Conservation (phyloP, 2,888 invertebrate genomes). For the Melanophora roralis region DNA sequence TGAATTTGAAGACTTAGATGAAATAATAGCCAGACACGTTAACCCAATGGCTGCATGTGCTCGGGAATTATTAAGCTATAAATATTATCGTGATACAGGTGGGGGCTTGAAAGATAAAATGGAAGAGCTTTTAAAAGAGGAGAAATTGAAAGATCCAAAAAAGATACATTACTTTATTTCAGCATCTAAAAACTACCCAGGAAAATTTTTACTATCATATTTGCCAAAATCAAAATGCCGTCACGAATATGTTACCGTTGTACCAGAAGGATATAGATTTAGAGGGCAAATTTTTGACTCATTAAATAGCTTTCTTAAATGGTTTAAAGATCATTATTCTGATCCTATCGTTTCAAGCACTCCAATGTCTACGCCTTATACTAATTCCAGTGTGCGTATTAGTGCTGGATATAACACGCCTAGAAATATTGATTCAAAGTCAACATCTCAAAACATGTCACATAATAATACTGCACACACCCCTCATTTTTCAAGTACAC, state of each 20-base stretch:
- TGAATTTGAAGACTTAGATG: conserved; percentile 99
- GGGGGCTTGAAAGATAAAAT: conserved; percentile 91
- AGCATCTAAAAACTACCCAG: conserved; percentile 90
- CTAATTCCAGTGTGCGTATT: conserved; percentile 66
- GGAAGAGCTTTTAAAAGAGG: conserved; percentile 91
- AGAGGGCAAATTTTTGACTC: conserved; percentile 92
- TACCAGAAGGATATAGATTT: conserved; percentile 95
- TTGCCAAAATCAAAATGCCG: conserved; percentile 89
- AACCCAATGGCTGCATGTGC: conserved; percentile 97
- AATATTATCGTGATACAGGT: conserved; percentile 89
- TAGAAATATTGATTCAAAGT: conserved; percentile 79
- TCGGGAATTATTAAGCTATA: conserved; percentile 92
- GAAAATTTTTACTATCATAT: conserved; percentile 96
- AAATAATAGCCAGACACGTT: conserved; percentile 97
- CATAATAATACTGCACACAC: conserved; percentile 86
- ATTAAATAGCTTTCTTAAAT: conserved; percentile 84
- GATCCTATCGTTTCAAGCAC: conserved; percentile 90
- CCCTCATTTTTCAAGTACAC: conserved; percentile 85
- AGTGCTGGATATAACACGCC: conserved; percentile 69
- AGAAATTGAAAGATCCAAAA: conserved; percentile 90
- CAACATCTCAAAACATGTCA: conserved; percentile 84
- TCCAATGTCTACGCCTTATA: conserved; percentile 83
- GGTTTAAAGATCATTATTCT: conserved; percentile 99
- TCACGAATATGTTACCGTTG: conserved; percentile 95
- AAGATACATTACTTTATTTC: conserved; percentile 94